Evolutionary conservation across 35 echinoderm and acorn worm species (phyloP).

Genomic region (Apostichopus parvimensis): DNA sequence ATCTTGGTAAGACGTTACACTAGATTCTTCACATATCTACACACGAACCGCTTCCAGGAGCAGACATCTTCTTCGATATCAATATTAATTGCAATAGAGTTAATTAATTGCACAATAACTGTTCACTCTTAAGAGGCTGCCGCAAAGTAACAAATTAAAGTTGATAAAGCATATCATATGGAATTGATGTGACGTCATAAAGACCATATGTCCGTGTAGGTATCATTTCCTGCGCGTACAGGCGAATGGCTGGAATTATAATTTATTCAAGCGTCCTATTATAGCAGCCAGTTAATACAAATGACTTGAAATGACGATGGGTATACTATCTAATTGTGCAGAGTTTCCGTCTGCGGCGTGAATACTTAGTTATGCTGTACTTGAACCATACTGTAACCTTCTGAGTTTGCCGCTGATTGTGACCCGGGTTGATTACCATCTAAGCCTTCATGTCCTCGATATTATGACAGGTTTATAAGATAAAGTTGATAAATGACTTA

Average conservation of each 20-base stretch:
- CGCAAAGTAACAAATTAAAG: conserved; percentile 39
- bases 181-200: conserved; percentile 9
- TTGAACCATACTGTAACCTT: no score
- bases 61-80: neutral
- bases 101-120: conserved; percentile 57
- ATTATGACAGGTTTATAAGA: no score
- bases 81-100: conserved; percentile 48
- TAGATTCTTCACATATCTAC: conserved; percentile 37
- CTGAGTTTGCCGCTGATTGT: no score
- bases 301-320: no score
- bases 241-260: no score
- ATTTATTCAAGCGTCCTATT: no score
- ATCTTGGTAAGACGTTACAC: neutral
- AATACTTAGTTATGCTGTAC: neutral
- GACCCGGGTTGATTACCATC: no score
- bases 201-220: conserved; percentile 29
- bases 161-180: conserved; percentile 49
- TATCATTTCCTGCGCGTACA: neutral
- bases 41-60: neutral
- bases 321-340: neutral
- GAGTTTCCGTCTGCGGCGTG: neutral
- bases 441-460: no score
- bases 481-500: no score
- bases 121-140: conserved; percentile 46
- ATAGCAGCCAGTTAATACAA: no score